These are phyloP conservation scores for Cacoxenus indagator DNA, from an alignment of 2,888 invertebrate genomes.

Conservation along the genomic window DNA sequence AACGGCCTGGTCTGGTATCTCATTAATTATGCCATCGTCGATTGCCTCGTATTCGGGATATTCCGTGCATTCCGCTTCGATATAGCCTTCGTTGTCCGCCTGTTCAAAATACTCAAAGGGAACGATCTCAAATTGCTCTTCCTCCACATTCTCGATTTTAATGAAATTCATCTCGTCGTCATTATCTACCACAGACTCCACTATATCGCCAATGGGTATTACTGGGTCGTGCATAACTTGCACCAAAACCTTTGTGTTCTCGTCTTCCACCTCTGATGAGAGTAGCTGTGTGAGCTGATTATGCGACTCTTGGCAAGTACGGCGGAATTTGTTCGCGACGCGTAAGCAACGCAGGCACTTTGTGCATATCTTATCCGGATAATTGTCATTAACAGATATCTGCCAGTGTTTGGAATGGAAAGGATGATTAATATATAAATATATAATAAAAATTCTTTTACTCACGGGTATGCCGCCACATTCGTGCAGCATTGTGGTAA, in stretches of 20 bases:
- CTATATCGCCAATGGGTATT: background rate
- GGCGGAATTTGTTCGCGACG: slow-evolving; percentile 59
- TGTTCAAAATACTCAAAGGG: slow-evolving; percentile 38
- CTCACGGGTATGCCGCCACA: slow-evolving; percentile 66
- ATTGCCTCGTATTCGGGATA: slow-evolving; percentile 42
- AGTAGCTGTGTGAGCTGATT: slow-evolving; percentile 58
- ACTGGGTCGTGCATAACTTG: slow-evolving; percentile 38
- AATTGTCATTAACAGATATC: slow-evolving; percentile 62
- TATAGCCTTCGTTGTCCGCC: slow-evolving; percentile 40
- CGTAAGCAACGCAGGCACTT: slow-evolving; percentile 57
- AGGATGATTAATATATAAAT: too few relatives aligned
- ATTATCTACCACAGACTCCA: background rate
- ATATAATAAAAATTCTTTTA: too few relatives aligned
- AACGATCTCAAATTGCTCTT: slow-evolving; percentile 38
- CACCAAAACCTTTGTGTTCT: slow-evolving; percentile 30
- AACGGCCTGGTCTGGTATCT: background rate
- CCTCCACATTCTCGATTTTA: slow-evolving; percentile 39
- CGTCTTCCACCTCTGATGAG: slow-evolving; percentile 37
- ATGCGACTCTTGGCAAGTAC: slow-evolving; percentile 62
- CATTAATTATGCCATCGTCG: slow-evolving; percentile 28
- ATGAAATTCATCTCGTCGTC: slow-evolving; percentile 13
- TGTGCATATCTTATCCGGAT: slow-evolving; percentile 63
- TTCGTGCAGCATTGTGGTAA: slow-evolving; percentile 65
- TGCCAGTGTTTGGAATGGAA: slow-evolving; percentile 31
- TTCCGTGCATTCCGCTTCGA: slow-evolving; percentile 41